Conservation (phyloP, 2,888 invertebrate genomes). For the Nysson spinosus region DNA sequence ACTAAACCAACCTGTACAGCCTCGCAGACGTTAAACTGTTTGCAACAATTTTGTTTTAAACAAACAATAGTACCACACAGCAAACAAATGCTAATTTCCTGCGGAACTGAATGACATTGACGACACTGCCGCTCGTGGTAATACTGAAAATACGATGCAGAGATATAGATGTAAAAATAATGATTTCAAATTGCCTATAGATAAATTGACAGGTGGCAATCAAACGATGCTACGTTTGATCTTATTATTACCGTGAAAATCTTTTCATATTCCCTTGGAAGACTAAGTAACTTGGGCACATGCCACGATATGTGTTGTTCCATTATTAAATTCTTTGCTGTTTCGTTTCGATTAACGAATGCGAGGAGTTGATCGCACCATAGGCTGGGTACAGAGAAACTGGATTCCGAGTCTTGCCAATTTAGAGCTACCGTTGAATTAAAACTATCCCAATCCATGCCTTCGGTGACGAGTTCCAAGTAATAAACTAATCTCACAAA, state of each 20-base stretch:
- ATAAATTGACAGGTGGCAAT: background rate
- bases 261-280: conserved; percentile 95
- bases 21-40: conserved; percentile 89
- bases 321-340: conserved; percentile 84
- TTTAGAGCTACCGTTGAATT: conserved; percentile 83
- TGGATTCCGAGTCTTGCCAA: conserved; percentile 79
- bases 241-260: conserved; percentile 85
- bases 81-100: conserved; percentile 94
- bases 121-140: conserved; percentile 94
- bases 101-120: conserved; percentile 93
- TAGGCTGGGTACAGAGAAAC: conserved; percentile 79
- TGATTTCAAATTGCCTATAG: background rate
- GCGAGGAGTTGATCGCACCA: conserved; percentile 86
- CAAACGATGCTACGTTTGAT: background rate
- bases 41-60: conserved; percentile 92
- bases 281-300: conserved; percentile 88
- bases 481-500: conserved; percentile 88
- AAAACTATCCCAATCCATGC: conserved; percentile 83
- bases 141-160: conserved; percentile 79
- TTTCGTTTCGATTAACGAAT: conserved; percentile 79
- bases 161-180: background rate
- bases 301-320: conserved; percentile 89
- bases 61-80: conserved; percentile 96
- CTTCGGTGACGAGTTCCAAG: conserved; percentile 85
- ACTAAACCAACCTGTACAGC: conserved; percentile 84